Percentiles rank a stretch among this genome's conserved stretches.
These are phyloP conservation scores for Eurytoma adleriae DNA, from an alignment of 2,888 invertebrate genomes.

Conservation along the genomic window DNA sequence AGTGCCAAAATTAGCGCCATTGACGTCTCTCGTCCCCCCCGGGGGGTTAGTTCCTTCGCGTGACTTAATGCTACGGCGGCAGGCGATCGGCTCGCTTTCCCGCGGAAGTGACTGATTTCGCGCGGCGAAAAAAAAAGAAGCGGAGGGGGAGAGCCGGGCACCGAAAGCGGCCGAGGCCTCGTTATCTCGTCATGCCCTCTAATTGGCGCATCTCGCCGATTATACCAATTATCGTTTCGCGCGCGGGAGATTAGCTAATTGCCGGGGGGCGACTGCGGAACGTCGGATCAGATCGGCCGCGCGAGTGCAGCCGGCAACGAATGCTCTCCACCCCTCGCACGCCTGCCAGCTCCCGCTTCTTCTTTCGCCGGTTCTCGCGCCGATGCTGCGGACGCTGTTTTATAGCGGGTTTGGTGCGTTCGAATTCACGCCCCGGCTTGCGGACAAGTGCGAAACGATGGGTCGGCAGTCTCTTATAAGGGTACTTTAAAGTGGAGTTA, in stretches of 20 bases:
- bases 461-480: too few relatives aligned
- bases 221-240: constrained; percentile 72
- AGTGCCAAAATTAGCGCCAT: constrained; percentile 49
- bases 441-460: too few relatives aligned
- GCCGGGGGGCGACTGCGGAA: constrained; percentile 54
- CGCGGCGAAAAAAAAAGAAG: background rate
- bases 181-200: constrained; percentile 68
- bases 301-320: background rate
- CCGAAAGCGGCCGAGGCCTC: constrained; percentile 61
- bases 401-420: too few relatives aligned
- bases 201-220: constrained; percentile 69
- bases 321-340: background rate
- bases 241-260: constrained; percentile 70
- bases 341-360: too few relatives aligned
- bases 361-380: too few relatives aligned
- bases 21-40: background rate
- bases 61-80: too few relatives aligned
- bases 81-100: too few relatives aligned
- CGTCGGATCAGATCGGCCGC: background rate
- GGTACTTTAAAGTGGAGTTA: too few relatives aligned
- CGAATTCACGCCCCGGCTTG: too few relatives aligned
- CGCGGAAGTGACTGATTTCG: background rate
- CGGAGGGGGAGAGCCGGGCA: constrained; percentile 16
- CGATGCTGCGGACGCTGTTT: too few relatives aligned
- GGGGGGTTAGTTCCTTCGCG: too few relatives aligned